A percentile compares a stretch with the other conserved stretches of the same genome.
Evolutionary conservation across 2,888 invertebrate species (phyloP).

Genomic region (Cyaniris semiargus): DNA sequence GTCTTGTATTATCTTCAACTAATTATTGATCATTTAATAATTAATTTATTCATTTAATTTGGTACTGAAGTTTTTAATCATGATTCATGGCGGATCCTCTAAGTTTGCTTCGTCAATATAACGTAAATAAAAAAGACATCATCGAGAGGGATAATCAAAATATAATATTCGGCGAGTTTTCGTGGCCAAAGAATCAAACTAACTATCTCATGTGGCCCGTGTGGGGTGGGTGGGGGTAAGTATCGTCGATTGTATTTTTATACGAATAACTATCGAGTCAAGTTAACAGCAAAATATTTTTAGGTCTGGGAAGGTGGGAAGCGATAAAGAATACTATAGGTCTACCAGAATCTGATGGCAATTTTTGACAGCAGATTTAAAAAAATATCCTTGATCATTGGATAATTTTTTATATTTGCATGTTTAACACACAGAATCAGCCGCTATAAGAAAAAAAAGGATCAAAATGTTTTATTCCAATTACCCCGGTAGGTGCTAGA

Average conservation of each 20-base stretch:
- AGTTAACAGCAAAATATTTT: slow-evolving; percentile 41
- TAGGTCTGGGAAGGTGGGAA: slow-evolving; percentile 95
- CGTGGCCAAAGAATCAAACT: slow-evolving; percentile 99
- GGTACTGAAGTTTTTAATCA: slow-evolving; percentile 48
- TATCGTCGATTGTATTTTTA: slow-evolving; percentile 44
- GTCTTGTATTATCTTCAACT: too few species aligned
- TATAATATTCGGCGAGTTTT: slow-evolving; percentile 99
- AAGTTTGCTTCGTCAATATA: slow-evolving; percentile 96
- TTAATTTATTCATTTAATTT: too few species aligned
- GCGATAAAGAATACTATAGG: slow-evolving; percentile 92
- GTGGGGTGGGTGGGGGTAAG: too few species aligned
- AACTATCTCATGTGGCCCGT: slow-evolving; percentile 98
- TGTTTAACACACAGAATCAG: too few species aligned
- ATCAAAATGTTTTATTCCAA: too few species aligned
- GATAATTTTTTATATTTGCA: too few species aligned
- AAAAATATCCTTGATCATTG: too few species aligned
- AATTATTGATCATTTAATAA: too few species aligned
- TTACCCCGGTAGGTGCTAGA: too few species aligned
- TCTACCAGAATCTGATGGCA: too few species aligned
- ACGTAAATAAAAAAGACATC: slow-evolving; percentile 98
- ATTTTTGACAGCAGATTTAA: too few species aligned
- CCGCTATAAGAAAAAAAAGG: too few species aligned
- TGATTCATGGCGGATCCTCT: slow-evolving; percentile 99
- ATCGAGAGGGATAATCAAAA: slow-evolving; percentile 95
- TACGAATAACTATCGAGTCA: slow-evolving; percentile 9